Percentiles rank a stretch among this genome's conserved stretches.
Evolutionary conservation across 2,113 vertebrate species (phyloP).

Genomic region (Polypterus bichir): DNA sequence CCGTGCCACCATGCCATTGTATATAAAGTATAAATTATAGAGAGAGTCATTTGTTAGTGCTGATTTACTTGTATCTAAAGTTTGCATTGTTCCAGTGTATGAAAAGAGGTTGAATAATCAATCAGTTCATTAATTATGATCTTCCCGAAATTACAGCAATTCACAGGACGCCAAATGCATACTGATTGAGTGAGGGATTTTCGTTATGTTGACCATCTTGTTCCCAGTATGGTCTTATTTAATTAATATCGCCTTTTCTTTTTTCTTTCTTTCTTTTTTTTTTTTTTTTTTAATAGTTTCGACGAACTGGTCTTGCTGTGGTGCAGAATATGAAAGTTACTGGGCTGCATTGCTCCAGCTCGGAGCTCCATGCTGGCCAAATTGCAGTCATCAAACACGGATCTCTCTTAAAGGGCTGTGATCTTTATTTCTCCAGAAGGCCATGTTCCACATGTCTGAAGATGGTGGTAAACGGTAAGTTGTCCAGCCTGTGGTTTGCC

Average conservation of each 20-base stretch:
- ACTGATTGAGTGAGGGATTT: no score
- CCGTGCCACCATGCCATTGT: no score
- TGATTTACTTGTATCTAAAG: constrained; percentile 13
- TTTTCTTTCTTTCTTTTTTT: background rate
- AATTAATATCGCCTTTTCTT: background rate
- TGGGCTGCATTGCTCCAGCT: constrained; percentile 79
- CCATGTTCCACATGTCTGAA: constrained; percentile 88
- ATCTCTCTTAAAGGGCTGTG: constrained; percentile 61
- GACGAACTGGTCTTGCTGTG: constrained; percentile 73
- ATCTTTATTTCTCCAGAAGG: constrained; percentile 88
- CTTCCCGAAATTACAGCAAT: no score
- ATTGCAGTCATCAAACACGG: constrained; percentile 79
- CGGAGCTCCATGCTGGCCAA: constrained; percentile 85
- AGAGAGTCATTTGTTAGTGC: no score
- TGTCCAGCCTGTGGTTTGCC: no score
- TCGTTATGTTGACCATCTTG: no score
- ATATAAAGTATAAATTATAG: no score
- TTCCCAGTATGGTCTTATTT: no score
- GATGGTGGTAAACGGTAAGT: constrained; percentile 90
- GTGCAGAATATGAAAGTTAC: constrained; percentile 70
- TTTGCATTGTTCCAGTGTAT: background rate
- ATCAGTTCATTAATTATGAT: no score
- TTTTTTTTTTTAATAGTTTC: constrained; percentile 42
- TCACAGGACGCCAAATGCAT: no score
- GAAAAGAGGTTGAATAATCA: no score